Evolutionary conservation across 2,888 invertebrate species (phyloP).

Genomic region (Coecobrya sp.): DNA sequence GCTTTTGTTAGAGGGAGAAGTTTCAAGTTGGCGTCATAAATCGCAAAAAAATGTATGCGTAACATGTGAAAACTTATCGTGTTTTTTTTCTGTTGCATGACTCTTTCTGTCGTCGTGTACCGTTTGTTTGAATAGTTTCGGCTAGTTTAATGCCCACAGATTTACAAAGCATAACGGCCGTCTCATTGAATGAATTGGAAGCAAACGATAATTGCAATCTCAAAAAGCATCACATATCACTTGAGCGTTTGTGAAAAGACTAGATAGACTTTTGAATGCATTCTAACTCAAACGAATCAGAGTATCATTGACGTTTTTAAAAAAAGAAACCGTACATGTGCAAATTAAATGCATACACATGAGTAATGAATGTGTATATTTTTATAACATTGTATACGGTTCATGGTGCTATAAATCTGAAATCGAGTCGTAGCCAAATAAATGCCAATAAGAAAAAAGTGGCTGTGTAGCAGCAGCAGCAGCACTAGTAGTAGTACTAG

Average conservation of each 20-base stretch:
- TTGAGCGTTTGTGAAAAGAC: neutral
- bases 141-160: slow-evolving; percentile 59
- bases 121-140: slow-evolving; percentile 60
- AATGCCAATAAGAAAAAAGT: slow-evolving; percentile 43
- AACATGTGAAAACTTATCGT: slow-evolving; percentile 31
- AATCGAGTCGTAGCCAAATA: slow-evolving; percentile 41
- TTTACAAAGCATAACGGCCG: slow-evolving; percentile 59
- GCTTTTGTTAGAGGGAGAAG: slow-evolving; percentile 22
- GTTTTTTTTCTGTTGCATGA: slow-evolving; percentile 57
- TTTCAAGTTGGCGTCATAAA: neutral
- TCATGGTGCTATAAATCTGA: slow-evolving; percentile 49
- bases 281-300: neutral
- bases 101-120: slow-evolving; percentile 32
- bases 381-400: neutral
- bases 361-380: neutral
- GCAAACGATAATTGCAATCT: slow-evolving; percentile 58
- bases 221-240: slow-evolving; percentile 27
- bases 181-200: slow-evolving; percentile 61
- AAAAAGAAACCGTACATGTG: slow-evolving; percentile 37
- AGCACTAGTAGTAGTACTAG: neutral
- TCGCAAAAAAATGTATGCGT: neutral
- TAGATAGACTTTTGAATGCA: neutral
- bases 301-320: neutral
- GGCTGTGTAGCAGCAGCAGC: neutral
- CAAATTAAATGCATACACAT: slow-evolving; percentile 35